phyloP scores from a whole-genome alignment of 2,113 vertebrate genomes.

The Holacanthus passer region DNA sequence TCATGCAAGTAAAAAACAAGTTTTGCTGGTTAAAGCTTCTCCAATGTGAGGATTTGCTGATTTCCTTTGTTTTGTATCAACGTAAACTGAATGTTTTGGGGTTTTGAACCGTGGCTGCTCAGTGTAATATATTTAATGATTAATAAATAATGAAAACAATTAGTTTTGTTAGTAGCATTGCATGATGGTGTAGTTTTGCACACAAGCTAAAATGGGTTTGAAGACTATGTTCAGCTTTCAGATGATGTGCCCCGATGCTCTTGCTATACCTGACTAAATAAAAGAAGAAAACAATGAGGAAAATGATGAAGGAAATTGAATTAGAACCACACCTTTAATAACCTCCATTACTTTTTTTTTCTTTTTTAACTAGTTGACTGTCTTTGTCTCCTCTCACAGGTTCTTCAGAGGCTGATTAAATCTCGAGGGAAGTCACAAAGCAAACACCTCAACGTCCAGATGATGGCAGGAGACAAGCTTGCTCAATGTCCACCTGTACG shows the following conservation, averaged over 20 bases:
- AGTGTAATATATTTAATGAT: no score
- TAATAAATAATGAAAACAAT: not conserved
- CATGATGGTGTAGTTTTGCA: no score
- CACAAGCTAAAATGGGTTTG: not conserved
- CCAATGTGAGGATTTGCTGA: not conserved
- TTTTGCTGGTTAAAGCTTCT: not conserved
- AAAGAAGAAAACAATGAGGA: not conserved
- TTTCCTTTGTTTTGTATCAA: not conserved
- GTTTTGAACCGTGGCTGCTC: no score
- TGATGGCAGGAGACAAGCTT: constrained; percentile 97
- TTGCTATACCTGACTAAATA: not conserved
- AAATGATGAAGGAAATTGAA: not conserved
- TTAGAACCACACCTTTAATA: not conserved
- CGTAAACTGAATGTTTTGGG: not conserved
- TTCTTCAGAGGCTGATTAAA: constrained; percentile 94
- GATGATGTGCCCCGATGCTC: not conserved
- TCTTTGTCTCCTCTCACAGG: constrained; percentile 79
- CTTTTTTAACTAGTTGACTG: not conserved
- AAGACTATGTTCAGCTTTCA: not conserved
- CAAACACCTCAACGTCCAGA: constrained; percentile 97
- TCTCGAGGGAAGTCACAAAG: constrained; percentile 97
- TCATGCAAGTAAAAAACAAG: not conserved
- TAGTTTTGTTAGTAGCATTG: no score
- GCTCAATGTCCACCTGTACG: constrained; percentile 96
- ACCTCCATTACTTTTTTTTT: not conserved